phyloP scores from a whole-genome alignment of 2,113 vertebrate species.

The Cairina moschata region DNA sequence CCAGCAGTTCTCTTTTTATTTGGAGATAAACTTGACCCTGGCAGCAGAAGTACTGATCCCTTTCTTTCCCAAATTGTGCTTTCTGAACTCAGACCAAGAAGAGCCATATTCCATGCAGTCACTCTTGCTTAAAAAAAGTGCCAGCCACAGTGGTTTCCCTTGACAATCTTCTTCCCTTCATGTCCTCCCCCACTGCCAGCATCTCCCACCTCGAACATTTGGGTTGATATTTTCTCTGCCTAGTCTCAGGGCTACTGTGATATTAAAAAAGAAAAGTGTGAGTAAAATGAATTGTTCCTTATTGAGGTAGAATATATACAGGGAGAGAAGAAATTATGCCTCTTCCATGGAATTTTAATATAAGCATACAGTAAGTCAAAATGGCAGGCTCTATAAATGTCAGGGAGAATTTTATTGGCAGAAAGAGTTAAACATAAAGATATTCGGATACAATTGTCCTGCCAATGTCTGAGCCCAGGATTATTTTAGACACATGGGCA shows the following conservation, averaged over 20 bases:
- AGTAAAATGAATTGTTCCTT: conserved; percentile 34
- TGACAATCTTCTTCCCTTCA: neutral
- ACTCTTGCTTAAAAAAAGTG: neutral
- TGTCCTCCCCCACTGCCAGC: rapidly evolving
- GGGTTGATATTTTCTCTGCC: conserved; percentile 42
- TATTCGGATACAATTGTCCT: neutral
- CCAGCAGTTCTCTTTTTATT: neutral
- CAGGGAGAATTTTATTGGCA: conserved; percentile 19
- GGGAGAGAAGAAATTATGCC: neutral
- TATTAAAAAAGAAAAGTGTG: conserved; percentile 46
- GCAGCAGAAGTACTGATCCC: neutral
- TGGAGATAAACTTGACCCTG: neutral
- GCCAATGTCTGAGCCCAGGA: neutral
- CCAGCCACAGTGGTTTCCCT: neutral
- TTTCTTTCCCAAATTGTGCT: neutral
- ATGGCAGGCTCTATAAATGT: conserved; percentile 35
- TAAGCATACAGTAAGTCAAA: conserved; percentile 49
- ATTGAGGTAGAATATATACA: neutral
- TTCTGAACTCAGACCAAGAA: neutral
- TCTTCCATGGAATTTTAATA: conserved; percentile 35
- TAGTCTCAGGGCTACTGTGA: conserved; percentile 29
- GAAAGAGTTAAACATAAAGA: conserved; percentile 53
- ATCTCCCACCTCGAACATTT: neutral
- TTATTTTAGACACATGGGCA: neutral
- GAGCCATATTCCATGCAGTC: neutral